phyloP scores from a whole-genome alignment of 2,888 invertebrate genomes.

The Nebria brevicollis region DNA sequence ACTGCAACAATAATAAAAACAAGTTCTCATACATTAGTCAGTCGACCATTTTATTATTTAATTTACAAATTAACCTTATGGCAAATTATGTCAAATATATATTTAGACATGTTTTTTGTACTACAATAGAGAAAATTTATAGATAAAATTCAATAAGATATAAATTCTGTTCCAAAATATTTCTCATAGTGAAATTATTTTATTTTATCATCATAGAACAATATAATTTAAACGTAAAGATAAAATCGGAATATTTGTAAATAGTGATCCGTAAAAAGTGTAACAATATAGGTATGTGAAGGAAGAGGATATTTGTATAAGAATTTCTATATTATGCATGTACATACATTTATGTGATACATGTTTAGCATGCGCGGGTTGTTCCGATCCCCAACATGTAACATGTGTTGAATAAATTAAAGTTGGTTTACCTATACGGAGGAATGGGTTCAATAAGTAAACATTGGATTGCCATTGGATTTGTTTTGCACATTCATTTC shows the following conservation, averaged over 20 bases:
- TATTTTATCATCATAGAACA: background rate
- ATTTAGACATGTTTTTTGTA: background rate
- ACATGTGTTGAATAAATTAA: conserved; percentile 31
- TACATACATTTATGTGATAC: conserved; percentile 9
- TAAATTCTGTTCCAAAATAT: background rate
- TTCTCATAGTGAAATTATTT: too few species aligned
- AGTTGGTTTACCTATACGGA: background rate
- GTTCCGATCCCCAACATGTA: conserved; percentile 19
- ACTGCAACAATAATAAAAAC: background rate
- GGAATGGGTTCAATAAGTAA: conserved; percentile 18
- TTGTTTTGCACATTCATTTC: background rate
- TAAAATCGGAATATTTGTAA: background rate
- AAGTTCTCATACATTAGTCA: background rate
- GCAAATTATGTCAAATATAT: background rate
- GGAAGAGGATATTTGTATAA: background rate
- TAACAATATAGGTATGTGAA: conserved; percentile 6
- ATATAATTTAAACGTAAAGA: background rate
- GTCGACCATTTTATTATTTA: background rate
- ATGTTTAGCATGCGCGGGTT: conserved; percentile 21
- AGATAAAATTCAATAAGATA: background rate
- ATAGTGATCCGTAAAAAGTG: background rate
- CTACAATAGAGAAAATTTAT: background rate
- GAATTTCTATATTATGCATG: background rate
- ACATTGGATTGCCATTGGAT: background rate
- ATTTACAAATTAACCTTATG: background rate